Base-by-base conservation (phyloP, 1,140 invertebrate genomes). In the Procambarus clarkii region DNA sequence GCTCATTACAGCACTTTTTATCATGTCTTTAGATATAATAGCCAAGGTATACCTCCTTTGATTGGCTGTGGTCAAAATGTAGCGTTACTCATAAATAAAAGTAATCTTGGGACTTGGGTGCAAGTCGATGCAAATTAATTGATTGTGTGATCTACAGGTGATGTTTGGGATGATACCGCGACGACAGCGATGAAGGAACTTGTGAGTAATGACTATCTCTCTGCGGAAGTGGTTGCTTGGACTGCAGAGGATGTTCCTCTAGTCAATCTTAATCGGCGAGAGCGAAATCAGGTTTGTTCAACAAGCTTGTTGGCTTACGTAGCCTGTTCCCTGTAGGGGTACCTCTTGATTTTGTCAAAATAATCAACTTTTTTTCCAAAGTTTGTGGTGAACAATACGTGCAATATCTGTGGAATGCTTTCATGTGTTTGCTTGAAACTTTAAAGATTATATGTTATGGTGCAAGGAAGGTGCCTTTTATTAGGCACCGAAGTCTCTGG, bases 201-300 rank as follows among this genome's bases (percentile, higher is more conserved):
- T 93, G 97, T 97, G 87, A 96, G 96, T 93, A 96, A 97, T 86
- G 96, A 97, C 94, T 95, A 98, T 93, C 95, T 92, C 91, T 97
- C 98, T 95, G 98, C 98, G 91, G 97, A 98, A 95, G 96, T 99
- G 91, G 96, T 97, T 92, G 97, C 96, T 92, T 97, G 98, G 94
- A 96, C 97, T 92, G 96, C 97, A 93, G 96, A 96, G 92, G 96
- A 96, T 79, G 95, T 97, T 71, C 97, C 97, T 81, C 96, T 97
- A 93, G 96, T 98, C 92, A 96, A 97, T 94, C 96, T 98, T 88
- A 98, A 97, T 94, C 96, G 97, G 94, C 95, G 96, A 58, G 94
- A 96, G 93, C 95, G 95, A 93, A 95, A 96, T 91, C 96, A 96
- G 95, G 97, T 97, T 94, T 95, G 94, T 34, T 24, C 7, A 8